Evolutionary conservation across 64 coral and sea anemone species (phyloP).

Genomic region (Stichodactyla helianthus): DNA sequence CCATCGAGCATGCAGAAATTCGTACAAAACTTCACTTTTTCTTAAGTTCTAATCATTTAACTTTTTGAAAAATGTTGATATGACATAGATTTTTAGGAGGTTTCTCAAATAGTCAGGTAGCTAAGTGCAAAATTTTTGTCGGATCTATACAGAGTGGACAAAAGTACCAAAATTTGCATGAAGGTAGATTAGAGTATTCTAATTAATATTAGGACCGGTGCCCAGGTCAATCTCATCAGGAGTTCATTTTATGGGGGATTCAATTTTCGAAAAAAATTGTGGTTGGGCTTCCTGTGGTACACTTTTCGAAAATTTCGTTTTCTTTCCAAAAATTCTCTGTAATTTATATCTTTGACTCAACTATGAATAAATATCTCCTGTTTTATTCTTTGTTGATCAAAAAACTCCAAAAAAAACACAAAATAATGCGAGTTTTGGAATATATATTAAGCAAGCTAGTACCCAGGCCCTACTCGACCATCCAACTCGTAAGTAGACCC

Average conservation of each 20-base stretch:
- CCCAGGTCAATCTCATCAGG: slow-evolving; percentile 18
- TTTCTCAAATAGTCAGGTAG: too few relatives aligned
- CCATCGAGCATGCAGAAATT: too few relatives aligned
- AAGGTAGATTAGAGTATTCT: neutral
- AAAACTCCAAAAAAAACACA: neutral
- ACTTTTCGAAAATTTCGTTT: neutral
- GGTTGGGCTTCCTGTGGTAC: neutral
- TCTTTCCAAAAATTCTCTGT: slow-evolving; percentile 2
- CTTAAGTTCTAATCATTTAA: too few relatives aligned
- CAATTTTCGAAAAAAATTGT: neutral
- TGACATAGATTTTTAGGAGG: too few relatives aligned
- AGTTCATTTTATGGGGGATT: slow-evolving; percentile 8
- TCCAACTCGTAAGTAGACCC: neutral
- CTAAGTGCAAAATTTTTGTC: too few relatives aligned
- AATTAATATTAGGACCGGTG: slow-evolving; percentile 22
- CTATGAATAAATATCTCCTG: neutral
- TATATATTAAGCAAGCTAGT: neutral
- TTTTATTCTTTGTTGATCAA: neutral
- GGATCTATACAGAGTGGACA: too few relatives aligned
- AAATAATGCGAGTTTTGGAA: neutral
- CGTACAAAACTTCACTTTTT: too few relatives aligned
- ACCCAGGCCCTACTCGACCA: neutral
- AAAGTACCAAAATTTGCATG: slow-evolving; percentile 14
- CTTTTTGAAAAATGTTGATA: too few relatives aligned
- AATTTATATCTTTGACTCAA: neutral